Evolutionary conservation across 2,113 vertebrate species (phyloP).

Genomic region (Calypte anna): DNA sequence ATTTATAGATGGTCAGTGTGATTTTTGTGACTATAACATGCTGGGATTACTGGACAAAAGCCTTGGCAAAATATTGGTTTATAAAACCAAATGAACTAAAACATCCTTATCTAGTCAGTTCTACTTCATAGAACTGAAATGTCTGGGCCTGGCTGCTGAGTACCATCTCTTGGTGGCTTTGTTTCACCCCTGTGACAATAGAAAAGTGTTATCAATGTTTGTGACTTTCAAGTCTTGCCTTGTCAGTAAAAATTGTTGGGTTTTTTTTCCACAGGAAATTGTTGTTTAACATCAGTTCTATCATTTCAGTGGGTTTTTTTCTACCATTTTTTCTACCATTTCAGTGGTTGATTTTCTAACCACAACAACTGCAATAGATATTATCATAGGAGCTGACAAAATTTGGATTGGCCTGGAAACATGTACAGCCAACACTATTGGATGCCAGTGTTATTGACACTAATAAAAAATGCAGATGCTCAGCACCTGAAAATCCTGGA

Average conservation of each 20-base stretch:
- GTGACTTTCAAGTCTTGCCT: neutral
- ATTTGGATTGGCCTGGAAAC: neutral
- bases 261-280: neutral
- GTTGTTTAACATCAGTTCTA: neutral
- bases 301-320: neutral
- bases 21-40: neutral
- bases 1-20: neutral
- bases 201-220: neutral
- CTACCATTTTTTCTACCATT: neutral
- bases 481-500: neutral
- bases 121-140: neutral
- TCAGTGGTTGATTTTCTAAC: neutral
- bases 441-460: neutral
- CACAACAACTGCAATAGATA: neutral
- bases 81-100: neutral
- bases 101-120: fast-evolving
- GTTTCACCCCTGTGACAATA: neutral
- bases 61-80: neutral
- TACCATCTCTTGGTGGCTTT: neutral
- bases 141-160: fast-evolving
- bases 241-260: neutral
- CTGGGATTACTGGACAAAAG: neutral
- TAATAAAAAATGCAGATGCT: neutral
- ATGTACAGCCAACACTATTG: neutral
- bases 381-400: neutral